phyloP scores from a whole-genome alignment of 2,888 invertebrate genomes.

The Metopia argyrocephala region DNA sequence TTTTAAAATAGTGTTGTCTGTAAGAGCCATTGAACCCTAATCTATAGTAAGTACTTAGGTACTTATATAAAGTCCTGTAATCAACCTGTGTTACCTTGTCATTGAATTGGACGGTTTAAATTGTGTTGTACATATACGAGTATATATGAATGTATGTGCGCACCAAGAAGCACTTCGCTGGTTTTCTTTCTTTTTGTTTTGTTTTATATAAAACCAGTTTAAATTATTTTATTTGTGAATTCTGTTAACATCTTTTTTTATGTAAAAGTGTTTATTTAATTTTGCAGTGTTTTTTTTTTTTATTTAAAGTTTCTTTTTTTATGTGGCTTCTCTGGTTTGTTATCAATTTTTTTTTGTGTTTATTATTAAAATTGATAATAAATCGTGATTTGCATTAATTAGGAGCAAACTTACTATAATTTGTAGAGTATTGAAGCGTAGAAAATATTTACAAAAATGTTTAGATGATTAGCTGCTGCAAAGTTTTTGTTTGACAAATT shows the following conservation, averaged over 20 bases:
- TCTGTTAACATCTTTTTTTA: slow-evolving; percentile 15
- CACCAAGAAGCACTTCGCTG: neutral
- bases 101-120: too few relatives aligned
- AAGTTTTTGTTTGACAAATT: neutral
- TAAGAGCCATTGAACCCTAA: too few relatives aligned
- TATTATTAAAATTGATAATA: slow-evolving; percentile 36
- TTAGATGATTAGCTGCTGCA: neutral
- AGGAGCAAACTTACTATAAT: neutral
- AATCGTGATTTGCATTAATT: slow-evolving; percentile 31
- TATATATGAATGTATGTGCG: neutral
- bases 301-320: slow-evolving; percentile 18
- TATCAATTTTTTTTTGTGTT: slow-evolving; percentile 8
- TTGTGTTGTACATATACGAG: neutral
- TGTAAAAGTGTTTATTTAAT: neutral
- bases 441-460: neutral
- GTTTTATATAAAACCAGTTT: neutral
- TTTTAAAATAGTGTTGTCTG: neutral
- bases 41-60: too few relatives aligned
- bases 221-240: neutral
- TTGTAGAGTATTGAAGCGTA: neutral
- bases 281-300: neutral
- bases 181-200: neutral
- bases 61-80: too few relatives aligned
- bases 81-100: too few relatives aligned
- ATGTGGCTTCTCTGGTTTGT: neutral